These are phyloP conservation scores for Lasaia peninsularis DNA, from an alignment of 1,140 invertebrate species.

Conservation along the genomic window DNA sequence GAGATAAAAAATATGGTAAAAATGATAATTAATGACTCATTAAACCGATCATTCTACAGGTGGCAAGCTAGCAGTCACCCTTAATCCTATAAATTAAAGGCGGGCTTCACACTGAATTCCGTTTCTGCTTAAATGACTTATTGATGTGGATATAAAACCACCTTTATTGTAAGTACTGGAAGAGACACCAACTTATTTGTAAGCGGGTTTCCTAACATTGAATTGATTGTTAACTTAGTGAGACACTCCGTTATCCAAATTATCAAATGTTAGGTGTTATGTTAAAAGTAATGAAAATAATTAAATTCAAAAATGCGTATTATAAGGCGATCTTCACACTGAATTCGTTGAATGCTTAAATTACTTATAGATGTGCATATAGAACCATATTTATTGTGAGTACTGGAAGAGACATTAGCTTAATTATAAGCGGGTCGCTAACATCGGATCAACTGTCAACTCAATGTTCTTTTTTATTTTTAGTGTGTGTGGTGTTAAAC, in stretches of 20 bases:
- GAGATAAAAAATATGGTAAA: slow-evolving; percentile 12
- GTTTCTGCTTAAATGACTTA: slow-evolving; percentile 29
- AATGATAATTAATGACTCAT: slow-evolving; percentile 11
- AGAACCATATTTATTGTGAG: neutral
- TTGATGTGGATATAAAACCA: slow-evolving; percentile 19
- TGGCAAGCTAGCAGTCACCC: slow-evolving; percentile 27
- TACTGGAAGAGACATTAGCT: slow-evolving; percentile 16
- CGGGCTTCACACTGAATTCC: slow-evolving; percentile 26
- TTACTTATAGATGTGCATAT: slow-evolving; percentile 25
- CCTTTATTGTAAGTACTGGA: slow-evolving; percentile 11
- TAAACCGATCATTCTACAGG: slow-evolving; percentile 27
- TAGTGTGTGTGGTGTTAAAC: too few species aligned
- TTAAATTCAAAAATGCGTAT: too few species aligned
- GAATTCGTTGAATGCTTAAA: slow-evolving; percentile 25
- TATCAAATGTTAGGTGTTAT: neutral
- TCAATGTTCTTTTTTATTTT: too few species aligned
- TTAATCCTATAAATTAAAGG: slow-evolving; percentile 33
- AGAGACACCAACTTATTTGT: slow-evolving; percentile 3
- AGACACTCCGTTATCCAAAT: too few species aligned
- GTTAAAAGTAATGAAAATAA: too few species aligned
- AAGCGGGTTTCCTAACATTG: neutral
- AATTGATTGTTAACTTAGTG: neutral
- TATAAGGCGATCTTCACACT: slow-evolving; percentile 26
- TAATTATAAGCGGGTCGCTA: neutral
- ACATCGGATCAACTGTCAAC: neutral